A percentile compares a stretch with the other conserved stretches of the same genome.
Conservation (phyloP, 2,113 vertebrate genomes). For the Lepus americanus region DNA sequence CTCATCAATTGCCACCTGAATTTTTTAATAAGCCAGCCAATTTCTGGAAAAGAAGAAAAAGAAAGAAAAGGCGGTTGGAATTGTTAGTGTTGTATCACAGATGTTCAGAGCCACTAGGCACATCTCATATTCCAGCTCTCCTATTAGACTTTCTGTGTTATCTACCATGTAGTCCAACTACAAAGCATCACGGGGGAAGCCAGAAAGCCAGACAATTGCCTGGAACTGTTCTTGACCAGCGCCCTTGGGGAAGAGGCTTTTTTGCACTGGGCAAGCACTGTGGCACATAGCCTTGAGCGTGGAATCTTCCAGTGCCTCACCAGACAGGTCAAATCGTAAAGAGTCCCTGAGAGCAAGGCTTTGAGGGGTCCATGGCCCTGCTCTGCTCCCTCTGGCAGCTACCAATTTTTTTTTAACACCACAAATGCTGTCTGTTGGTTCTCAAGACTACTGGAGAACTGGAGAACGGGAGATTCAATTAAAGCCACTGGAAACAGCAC, state of each 20-base stretch:
- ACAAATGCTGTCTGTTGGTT: neutral
- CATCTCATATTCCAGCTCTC: neutral
- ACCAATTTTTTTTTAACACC: neutral
- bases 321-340: neutral
- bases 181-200: neutral
- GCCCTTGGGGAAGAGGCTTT: neutral
- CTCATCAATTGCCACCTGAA: neutral
- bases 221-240: conserved; percentile 44
- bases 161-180: neutral
- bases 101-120: neutral
- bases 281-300: neutral
- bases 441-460: neutral
- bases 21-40: conserved; percentile 25
- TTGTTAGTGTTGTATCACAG: neutral
- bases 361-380: neutral
- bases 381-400: neutral
- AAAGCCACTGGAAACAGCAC: neutral
- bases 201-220: conserved; percentile 19
- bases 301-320: neutral
- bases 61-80: neutral
- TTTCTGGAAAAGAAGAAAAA: neutral
- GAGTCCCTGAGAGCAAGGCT: neutral
- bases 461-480: neutral
- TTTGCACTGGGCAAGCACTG: neutral
- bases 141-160: neutral